Conservation (phyloP, 2,888 invertebrate genomes). For the Apeira syringaria region DNA sequence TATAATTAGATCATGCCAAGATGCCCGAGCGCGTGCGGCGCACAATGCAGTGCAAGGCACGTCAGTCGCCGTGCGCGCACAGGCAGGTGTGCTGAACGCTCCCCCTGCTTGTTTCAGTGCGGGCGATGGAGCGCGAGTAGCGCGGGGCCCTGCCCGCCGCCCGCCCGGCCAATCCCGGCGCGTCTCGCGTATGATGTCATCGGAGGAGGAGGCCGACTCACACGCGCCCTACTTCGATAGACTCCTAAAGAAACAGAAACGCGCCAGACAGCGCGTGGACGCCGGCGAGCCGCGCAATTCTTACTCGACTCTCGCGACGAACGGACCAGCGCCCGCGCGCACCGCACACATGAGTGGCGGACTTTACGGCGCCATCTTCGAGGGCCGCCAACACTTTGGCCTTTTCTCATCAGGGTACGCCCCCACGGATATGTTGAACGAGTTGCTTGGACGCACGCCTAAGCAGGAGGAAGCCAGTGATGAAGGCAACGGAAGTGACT, state of each 20-base stretch:
- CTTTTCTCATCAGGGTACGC: slow-evolving; percentile 94
- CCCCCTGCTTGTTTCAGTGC: slow-evolving; percentile 76
- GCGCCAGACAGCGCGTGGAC: slow-evolving; percentile 98
- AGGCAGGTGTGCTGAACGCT: slow-evolving; percentile 74
- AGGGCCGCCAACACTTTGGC: slow-evolving; percentile 91
- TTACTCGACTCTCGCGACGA: slow-evolving; percentile 87
- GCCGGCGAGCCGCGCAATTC: slow-evolving; percentile 97
- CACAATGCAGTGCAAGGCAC: slow-evolving; percentile 34
- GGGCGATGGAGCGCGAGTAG: slow-evolving; percentile 79
- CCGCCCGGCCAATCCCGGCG: slow-evolving; percentile 91
- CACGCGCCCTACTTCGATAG: slow-evolving; percentile 97
- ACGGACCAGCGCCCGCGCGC: slow-evolving; percentile 82
- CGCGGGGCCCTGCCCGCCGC: slow-evolving; percentile 84
- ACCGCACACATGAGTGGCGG: slow-evolving; percentile 93
- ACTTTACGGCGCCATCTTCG: slow-evolving; percentile 94
- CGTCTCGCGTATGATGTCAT: slow-evolving; percentile 96
- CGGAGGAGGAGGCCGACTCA: slow-evolving; percentile 97
- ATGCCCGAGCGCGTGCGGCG: slow-evolving; percentile 29
- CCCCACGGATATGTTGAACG: slow-evolving; percentile 96
- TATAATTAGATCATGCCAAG: slow-evolving; percentile 8
- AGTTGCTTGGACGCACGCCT: slow-evolving; percentile 92
- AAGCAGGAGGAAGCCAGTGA: slow-evolving; percentile 86
- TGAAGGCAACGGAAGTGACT: slow-evolving; percentile 74
- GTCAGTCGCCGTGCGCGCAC: slow-evolving; percentile 47
- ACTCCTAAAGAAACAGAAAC: slow-evolving; percentile 96